Percentiles rank a stretch among this genome's conserved stretches.
phyloP scores from a whole-genome alignment of 2,888 invertebrate genomes.

The Oscheius sp. region DNA sequence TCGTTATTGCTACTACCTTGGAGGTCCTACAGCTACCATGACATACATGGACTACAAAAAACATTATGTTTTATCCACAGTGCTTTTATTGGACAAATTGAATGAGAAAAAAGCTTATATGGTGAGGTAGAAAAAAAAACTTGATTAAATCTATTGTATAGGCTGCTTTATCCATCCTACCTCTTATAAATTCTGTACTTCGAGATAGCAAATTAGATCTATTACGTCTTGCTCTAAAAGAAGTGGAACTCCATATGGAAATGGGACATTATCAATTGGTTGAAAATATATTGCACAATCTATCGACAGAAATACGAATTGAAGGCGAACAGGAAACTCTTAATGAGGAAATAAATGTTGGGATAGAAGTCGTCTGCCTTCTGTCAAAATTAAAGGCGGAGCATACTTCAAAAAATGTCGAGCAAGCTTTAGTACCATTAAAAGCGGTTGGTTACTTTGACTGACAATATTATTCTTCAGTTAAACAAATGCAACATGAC shows the following conservation, averaged over 20 bases:
- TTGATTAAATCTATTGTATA: background rate
- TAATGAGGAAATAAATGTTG: slow-evolving; percentile 2
- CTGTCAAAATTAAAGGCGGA: slow-evolving; percentile 11
- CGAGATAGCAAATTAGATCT: background rate
- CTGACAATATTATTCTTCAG: background rate
- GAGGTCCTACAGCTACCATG: background rate
- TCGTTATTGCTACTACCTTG: slow-evolving; percentile 12
- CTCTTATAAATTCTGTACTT: background rate
- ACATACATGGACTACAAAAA: background rate
- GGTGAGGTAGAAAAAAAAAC: background rate
- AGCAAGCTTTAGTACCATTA: slow-evolving; percentile 6
- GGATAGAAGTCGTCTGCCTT: slow-evolving; percentile 12
- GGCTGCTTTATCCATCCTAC: slow-evolving; percentile 9
- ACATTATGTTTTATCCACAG: background rate
- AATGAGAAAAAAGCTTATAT: slow-evolving; percentile 7
- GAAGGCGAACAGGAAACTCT: background rate
- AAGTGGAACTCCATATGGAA: slow-evolving; percentile 16
- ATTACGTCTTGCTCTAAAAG: background rate
- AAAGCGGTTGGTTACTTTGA: background rate
- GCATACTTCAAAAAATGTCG: slow-evolving; percentile 10
- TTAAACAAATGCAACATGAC: background rate
- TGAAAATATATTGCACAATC: background rate
- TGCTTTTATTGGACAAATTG: slow-evolving; percentile 5
- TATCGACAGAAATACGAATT: background rate
- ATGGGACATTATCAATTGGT: slow-evolving; percentile 30